Base-by-base conservation (phyloP, 2,888 invertebrate species). In the Clepsis dumicolana region DNA sequence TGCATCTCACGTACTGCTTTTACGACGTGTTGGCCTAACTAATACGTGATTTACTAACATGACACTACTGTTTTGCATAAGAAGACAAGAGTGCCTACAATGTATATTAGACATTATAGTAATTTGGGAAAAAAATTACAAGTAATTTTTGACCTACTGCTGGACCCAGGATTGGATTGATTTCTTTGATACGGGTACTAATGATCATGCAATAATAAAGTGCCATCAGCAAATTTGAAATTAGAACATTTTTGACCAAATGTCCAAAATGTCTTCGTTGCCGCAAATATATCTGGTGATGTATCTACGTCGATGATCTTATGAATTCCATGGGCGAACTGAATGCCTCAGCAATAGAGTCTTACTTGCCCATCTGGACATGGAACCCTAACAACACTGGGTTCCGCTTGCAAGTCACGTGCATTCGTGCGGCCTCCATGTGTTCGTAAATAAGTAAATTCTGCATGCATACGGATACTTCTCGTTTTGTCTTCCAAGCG, bases 391-490 rank as follows among this genome's bases (percentile, higher is more conserved):
- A 16, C 10, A 48, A 18, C 4, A 18, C 12, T 25, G 24, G 24
- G 21, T n/a, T 25, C 14, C n/a, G 2, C 14, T 52, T 52, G 25
- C 52, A n/a, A 52, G 52, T 52, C 52, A 52, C 52, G 52, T 25
- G n/a, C 24, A n/a, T n/a, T n/a, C 25, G 25, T 25, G 25, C n/a
- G 25, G 10, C 25, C 24, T 25, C n/a, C 52, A 25, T 1, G 18
- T 21, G 48, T 21, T 21, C 2, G 25, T 52, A 25, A 52, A 52
- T 52, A 52, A 52, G 24, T 52, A 52, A 52, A 52, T 52, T 52
- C 52, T 25, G n/a, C 52, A 25, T 52, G 52, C 52, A 52, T 50
- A 12, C 16, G 2, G 24, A 24, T 12, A 50, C 48, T 50, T 21
- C 52, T 52, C n/a, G 5, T 52, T 52, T 52, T 25, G 44, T 44